These are phyloP conservation scores for Sander lucioperca DNA, from an alignment of 2,113 vertebrate species.

Conservation along the genomic window DNA sequence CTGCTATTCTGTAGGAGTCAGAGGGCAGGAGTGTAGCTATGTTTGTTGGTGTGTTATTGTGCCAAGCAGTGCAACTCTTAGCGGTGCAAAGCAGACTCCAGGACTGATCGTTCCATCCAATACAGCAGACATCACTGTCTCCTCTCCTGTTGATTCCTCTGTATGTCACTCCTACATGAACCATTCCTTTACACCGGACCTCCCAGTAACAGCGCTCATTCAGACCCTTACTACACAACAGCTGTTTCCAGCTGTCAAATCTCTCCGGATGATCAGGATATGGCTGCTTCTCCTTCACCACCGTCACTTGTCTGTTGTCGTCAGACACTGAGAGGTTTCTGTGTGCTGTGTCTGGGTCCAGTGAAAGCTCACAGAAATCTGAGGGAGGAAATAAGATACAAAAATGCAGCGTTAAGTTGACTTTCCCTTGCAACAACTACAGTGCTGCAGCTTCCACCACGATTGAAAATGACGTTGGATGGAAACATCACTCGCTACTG, in stretches of 20 bases:
- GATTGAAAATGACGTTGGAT: background rate
- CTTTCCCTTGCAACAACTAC: background rate
- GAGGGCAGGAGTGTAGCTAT: accelerated
- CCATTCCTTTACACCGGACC: conserved; percentile 30
- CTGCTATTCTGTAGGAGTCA: conserved; percentile 9
- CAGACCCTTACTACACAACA: conserved; percentile 35
- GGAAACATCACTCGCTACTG: background rate
- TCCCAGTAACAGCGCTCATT: conserved; percentile 56
- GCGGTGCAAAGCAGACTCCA: conserved; percentile 43
- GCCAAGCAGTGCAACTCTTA: conserved; percentile 41
- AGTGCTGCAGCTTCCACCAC: background rate
- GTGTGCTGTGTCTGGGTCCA: conserved; percentile 51
- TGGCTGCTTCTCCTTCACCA: conserved; percentile 25
- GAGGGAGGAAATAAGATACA: background rate
- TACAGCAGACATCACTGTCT: conserved; percentile 4
- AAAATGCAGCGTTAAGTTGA: background rate
- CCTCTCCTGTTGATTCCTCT: conserved; percentile 35
- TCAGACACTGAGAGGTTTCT: conserved; percentile 33
- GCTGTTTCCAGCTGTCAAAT: conserved; percentile 42
- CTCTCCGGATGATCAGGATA: conserved; percentile 47
- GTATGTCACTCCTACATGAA: conserved; percentile 45
- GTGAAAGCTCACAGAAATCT: conserved; percentile 31
- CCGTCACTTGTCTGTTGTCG: background rate
- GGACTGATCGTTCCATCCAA: conserved; percentile 49
- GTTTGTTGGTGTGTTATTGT: conserved; percentile 16